phyloP scores from a whole-genome alignment of 2,888 invertebrate genomes.

The Meteorus cinctellus region DNA sequence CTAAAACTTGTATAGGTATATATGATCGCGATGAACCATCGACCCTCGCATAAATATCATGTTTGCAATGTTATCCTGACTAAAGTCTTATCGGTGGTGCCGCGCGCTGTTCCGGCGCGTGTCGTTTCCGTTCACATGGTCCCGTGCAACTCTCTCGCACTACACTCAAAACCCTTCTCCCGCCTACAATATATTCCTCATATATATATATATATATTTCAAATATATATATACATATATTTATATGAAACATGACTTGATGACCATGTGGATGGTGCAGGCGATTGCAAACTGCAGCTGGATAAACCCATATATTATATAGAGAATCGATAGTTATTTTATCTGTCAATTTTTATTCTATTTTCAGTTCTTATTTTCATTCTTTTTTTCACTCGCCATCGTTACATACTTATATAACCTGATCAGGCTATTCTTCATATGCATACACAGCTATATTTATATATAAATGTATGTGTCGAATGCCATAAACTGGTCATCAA shows the following conservation, averaged over 20 bases:
- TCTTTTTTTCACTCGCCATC: background rate
- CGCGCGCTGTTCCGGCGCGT: constrained; percentile 48
- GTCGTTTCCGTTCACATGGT: constrained; percentile 52
- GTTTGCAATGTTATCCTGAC: constrained; percentile 44
- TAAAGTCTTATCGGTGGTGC: constrained; percentile 33
- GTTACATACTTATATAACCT: constrained; percentile 5
- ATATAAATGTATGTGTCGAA: constrained; percentile 30
- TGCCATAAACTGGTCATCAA: constrained; percentile 39
- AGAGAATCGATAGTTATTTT: background rate
- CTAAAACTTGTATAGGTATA: constrained; percentile 31
- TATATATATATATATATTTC: background rate
- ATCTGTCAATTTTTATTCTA: background rate
- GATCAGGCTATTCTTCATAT: background rate
- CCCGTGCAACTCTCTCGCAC: background rate
- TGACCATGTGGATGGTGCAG: background rate
- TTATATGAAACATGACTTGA: constrained; percentile 9
- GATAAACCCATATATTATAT: background rate
- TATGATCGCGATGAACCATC: constrained; percentile 37
- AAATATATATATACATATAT: constrained; percentile 28
- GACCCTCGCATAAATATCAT: constrained; percentile 45
- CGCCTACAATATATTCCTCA: background rate
- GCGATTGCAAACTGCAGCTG: background rate
- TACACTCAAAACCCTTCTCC: constrained; percentile 15
- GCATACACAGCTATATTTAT: constrained; percentile 17
- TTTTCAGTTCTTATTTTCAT: too few species aligned